These are phyloP conservation scores for Cavia aperea DNA, from an alignment of 2,113 vertebrate genomes.

Conservation along the genomic window DNA sequence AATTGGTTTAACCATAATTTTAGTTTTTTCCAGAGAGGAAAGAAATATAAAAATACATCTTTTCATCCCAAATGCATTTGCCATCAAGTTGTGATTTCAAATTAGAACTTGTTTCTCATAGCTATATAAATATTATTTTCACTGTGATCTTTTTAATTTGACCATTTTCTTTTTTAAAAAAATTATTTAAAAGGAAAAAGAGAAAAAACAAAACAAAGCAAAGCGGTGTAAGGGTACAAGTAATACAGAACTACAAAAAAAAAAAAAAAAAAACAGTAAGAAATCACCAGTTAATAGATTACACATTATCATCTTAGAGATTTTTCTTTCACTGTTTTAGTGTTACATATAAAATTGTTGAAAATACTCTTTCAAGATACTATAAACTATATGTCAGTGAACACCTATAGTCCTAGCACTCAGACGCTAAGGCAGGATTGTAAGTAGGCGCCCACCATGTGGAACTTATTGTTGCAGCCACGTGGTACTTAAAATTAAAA, in stretches of 20 bases:
- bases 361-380: neutral
- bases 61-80: neutral
- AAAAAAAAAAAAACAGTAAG: too few relatives aligned
- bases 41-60: neutral
- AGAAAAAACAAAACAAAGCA: too few relatives aligned
- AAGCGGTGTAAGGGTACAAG: too few relatives aligned
- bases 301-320: neutral
- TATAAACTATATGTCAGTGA: neutral
- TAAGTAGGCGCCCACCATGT: neutral
- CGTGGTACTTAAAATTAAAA: neutral
- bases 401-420: neutral
- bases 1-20: neutral
- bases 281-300: too few relatives aligned
- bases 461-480: neutral
- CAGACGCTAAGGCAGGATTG: neutral
- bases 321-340: neutral
- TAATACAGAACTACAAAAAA: too few relatives aligned
- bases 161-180: neutral
- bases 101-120: neutral
- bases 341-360: neutral
- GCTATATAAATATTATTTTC: neutral
- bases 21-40: neutral
- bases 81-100: neutral
- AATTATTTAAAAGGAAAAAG: too few relatives aligned
- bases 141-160: constrained; percentile 7